These are phyloP conservation scores for Columba janthina DNA, from an alignment of 2,113 vertebrate genomes.

Conservation along the genomic window DNA sequence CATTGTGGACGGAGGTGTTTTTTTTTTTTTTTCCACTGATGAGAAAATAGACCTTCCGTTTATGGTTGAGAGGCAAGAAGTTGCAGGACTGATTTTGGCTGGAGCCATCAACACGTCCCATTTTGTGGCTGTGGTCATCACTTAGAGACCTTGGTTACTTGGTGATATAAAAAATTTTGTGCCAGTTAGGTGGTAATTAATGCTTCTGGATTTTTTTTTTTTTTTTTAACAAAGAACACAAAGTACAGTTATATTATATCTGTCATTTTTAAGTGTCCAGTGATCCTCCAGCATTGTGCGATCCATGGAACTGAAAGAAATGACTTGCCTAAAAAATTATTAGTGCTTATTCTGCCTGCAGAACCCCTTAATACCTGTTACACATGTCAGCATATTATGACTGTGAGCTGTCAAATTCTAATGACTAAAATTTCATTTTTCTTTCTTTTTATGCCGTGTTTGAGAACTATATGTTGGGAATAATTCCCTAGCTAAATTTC, in stretches of 20 bases:
- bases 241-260: constrained; percentile 10
- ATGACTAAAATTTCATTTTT: constrained; percentile 75
- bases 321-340: constrained; percentile 68
- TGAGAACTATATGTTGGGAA: constrained; percentile 69
- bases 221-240: constrained; percentile 22
- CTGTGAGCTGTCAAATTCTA: constrained; percentile 74
- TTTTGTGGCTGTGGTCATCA: not conserved
- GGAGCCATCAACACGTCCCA: not conserved
- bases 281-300: not conserved
- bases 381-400: constrained; percentile 77
- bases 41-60: not conserved
- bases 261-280: constrained; percentile 68
- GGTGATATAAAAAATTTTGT: not conserved
- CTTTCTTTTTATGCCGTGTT: constrained; percentile 69
- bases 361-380: constrained; percentile 71
- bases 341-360: constrained; percentile 40
- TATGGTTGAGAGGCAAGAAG: not conserved
- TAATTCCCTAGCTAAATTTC: constrained; percentile 58
- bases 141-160: not conserved
- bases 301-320: constrained; percentile 66
- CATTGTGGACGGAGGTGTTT: not conserved
- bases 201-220: not conserved
- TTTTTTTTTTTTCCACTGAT: not conserved
- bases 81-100: not conserved
- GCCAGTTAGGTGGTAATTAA: constrained; percentile 37